Evolutionary conservation across 2,888 invertebrate genomes (phyloP).

Genomic region (Eupeodes latifasciatus): DNA sequence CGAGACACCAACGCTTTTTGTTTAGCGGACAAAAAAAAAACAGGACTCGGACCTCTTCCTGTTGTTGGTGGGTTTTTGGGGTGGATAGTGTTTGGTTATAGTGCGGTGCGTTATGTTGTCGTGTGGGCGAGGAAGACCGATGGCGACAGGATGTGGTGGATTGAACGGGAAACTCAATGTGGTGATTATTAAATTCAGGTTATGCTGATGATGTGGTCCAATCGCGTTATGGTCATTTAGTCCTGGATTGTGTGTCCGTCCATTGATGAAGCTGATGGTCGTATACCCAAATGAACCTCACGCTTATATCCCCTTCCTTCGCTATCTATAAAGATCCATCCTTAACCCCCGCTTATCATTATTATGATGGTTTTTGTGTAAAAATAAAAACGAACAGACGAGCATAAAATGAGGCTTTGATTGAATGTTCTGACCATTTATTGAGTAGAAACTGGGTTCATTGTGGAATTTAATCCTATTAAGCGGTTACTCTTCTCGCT

Average conservation of each 20-base stretch:
- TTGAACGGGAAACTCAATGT: conserved; percentile 53
- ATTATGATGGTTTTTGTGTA: conserved; percentile 15
- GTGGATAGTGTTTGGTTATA: neutral
- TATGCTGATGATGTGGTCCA: conserved; percentile 74
- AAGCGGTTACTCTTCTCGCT: conserved; percentile 42
- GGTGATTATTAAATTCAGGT: conserved; percentile 74
- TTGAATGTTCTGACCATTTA: conserved; percentile 60
- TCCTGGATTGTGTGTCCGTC: conserved; percentile 51
- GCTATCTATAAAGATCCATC: too few relatives aligned
- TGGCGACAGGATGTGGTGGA: conserved; percentile 33
- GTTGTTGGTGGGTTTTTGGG: neutral
- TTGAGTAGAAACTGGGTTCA: conserved; percentile 48
- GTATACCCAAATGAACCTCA: conserved; percentile 21
- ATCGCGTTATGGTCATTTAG: conserved; percentile 71
- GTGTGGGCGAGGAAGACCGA: neutral
- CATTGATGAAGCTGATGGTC: conserved; percentile 34
- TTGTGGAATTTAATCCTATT: conserved; percentile 63
- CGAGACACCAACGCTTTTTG: neutral
- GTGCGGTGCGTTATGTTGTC: too few relatives aligned
- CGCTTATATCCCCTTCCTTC: neutral
- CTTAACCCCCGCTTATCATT: neutral
- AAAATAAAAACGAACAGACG: neutral
- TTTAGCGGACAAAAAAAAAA: neutral
- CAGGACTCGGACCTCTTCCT: neutral
- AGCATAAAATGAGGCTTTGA: conserved; percentile 43